phyloP scores from a whole-genome alignment of 2,113 vertebrate species.

The Neodon shergylaensis region DNA sequence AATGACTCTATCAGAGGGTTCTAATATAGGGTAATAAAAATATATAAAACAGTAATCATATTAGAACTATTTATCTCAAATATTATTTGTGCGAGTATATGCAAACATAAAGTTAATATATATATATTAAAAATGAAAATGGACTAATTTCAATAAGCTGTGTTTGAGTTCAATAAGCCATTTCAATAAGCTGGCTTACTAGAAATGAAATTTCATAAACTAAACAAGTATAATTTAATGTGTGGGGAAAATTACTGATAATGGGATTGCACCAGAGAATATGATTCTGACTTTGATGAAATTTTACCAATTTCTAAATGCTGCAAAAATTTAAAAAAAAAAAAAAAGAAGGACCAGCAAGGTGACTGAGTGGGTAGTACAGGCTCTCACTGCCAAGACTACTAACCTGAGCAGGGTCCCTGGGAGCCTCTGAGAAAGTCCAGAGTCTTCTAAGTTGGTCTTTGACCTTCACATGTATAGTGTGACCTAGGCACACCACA shows the following conservation, averaged over 20 bases:
- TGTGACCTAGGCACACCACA: background rate
- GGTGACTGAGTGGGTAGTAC: background rate
- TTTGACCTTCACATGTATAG: too few species aligned
- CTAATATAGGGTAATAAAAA: background rate
- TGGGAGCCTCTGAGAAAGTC: too few species aligned
- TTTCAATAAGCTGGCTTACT: background rate
- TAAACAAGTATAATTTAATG: background rate
- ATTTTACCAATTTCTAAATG: background rate
- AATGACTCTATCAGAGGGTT: background rate
- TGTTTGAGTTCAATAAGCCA: conserved; percentile 14
- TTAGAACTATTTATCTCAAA: background rate
- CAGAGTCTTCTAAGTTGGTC: background rate
- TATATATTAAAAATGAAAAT: conserved; percentile 26
- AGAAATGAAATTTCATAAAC: background rate
- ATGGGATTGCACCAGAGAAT: background rate
- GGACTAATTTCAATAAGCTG: background rate
- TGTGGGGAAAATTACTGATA: background rate
- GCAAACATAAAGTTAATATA: background rate
- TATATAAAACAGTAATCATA: background rate
- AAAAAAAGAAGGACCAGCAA: too few species aligned
- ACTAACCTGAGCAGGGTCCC: too few species aligned
- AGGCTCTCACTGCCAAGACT: background rate
- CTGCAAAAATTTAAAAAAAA: background rate
- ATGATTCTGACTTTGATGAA: background rate
- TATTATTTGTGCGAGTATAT: background rate